Percentiles rank a stretch among this genome's conserved stretches.
These are phyloP conservation scores for Pantherophis alleghaniensis DNA, from an alignment of 2,797 vertebrate species.

Conservation along the genomic window DNA sequence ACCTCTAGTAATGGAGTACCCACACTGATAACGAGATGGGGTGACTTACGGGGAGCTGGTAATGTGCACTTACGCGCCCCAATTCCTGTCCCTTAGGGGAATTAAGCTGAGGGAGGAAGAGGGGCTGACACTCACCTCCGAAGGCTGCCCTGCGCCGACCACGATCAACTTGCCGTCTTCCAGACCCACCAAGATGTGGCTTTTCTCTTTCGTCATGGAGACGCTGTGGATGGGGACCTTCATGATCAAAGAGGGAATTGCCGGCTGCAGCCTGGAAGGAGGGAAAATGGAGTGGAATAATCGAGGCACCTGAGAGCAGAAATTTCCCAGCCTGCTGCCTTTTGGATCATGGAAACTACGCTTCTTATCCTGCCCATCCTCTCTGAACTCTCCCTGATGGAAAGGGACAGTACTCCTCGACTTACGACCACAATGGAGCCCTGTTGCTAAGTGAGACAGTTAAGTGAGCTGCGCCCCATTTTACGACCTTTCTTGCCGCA, in stretches of 20 bases:
- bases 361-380: neutral
- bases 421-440: neutral
- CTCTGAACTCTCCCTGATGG: neutral
- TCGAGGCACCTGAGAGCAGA: fast-evolving
- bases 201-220: constrained; percentile 91
- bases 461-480: neutral
- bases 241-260: constrained; percentile 80
- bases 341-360: neutral
- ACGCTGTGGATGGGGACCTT: constrained; percentile 88
- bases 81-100: neutral
- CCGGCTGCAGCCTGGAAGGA: constrained; percentile 74
- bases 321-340: neutral
- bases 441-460: neutral
- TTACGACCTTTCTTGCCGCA: neutral
- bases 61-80: neutral
- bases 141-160: constrained; percentile 91
- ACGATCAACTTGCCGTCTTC: constrained; percentile 95
- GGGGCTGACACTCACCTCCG: constrained; percentile 76
- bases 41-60: neutral
- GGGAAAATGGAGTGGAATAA: neutral
- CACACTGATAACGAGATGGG: fast-evolving
- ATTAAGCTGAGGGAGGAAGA: neutral
- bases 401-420: neutral
- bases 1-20: neutral
- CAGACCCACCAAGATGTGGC: constrained; percentile 92